A percentile compares a stretch with the other conserved stretches of the same genome.
Conservation (phyloP, 2,113 vertebrate genomes). For the Scophthalmus maximus region DNA sequence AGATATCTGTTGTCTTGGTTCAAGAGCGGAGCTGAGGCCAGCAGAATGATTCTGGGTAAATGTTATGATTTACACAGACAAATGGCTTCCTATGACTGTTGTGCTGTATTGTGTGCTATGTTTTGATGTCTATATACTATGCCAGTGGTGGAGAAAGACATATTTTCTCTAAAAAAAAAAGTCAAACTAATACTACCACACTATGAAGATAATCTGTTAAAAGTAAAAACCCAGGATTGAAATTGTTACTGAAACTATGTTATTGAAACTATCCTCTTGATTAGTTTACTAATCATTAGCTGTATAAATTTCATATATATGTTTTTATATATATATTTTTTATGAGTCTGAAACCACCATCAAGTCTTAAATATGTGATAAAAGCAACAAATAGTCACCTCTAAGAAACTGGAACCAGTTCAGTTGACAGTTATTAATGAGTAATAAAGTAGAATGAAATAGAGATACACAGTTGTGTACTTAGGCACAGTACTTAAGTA, state of each 20-base stretch:
- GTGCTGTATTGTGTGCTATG: not conserved
- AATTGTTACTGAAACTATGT: not conserved
- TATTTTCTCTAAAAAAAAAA: not conserved
- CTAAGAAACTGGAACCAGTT: too few relatives aligned
- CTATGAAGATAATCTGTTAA: not conserved
- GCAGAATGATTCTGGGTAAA: constrained; percentile 22
- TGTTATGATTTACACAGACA: not conserved
- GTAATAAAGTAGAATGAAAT: not conserved
- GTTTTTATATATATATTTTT: too few relatives aligned
- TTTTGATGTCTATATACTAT: not conserved
- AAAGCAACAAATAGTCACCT: too few relatives aligned
- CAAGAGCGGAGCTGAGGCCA: constrained; percentile 21
- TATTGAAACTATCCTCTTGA: too few relatives aligned
- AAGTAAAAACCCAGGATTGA: not conserved
- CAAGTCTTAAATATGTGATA: too few relatives aligned
- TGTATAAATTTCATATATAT: too few relatives aligned
- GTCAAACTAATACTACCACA: not conserved
- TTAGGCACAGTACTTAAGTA: not conserved
- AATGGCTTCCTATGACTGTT: constrained; percentile 18
- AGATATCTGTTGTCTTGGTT: constrained; percentile 55
- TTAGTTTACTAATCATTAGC: too few relatives aligned
- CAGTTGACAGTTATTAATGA: too few relatives aligned
- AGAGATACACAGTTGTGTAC: not conserved
- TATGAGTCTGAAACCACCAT: too few relatives aligned
- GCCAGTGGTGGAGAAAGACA: not conserved